Base-by-base conservation (phyloP, 2,797 vertebrate species). In the Synanceia verrucosa region DNA sequence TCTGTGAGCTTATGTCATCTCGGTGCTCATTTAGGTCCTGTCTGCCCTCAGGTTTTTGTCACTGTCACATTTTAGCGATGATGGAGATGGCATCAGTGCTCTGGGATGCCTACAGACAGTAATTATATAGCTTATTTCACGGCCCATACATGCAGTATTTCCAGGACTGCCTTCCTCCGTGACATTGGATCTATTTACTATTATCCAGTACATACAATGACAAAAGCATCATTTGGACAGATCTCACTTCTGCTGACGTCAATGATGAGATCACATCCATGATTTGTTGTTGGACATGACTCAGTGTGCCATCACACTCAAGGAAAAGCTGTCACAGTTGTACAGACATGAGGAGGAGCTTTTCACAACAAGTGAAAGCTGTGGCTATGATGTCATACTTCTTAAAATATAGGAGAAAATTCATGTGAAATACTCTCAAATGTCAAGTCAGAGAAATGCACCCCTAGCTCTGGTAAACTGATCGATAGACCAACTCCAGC, bases 401-500 rank as follows among this genome's bases (percentile, higher is more conserved):
- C 56, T 68, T 52, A 70, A 76, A 80, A 67, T 78, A 67, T 69
- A 61, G 50, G 37, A 70, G 61, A 67, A 71, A 81, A 81, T 68
- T 70, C 59, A 80, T 65, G 66, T 81, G 64, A 69, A 62, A 37
- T 73, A 70, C 56, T 52, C 58, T 81, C 64, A 86, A 84, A 86
- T 86, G 84, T 83, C 84, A 82, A 74, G 79, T 69, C 61, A 51
- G 61, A 84, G 74, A 82, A 86, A 81, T 79, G 57, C 59, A 64
- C 55, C 61, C 58, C 48, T 48, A 66, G 72, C 82, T 80, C 79
- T 71, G 53, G 69, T 79, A 36, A 51, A 31, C 73, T 86, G 88
- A 89, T 91, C 76, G 56, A 91, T 91, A 77, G 67, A 76, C 57
- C 78, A 67, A 50, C 79, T 70, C 65, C 57, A 66, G 70, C 69